Conservation (phyloP, 2,888 invertebrate genomes). For the Serrognathus titanus region DNA sequence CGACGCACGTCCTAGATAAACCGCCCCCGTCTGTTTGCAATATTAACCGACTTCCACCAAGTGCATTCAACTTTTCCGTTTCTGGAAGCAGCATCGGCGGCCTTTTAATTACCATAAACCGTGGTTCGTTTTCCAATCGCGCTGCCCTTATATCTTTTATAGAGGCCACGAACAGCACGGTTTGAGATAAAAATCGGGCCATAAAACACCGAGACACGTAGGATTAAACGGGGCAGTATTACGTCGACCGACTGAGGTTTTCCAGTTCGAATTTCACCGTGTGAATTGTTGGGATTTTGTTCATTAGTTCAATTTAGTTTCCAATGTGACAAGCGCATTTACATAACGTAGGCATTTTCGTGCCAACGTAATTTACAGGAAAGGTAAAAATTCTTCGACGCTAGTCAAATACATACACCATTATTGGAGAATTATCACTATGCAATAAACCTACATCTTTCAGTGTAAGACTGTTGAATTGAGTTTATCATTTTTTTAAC, state of each 20-base stretch:
- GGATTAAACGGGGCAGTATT: slow-evolving; percentile 16
- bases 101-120: slow-evolving; percentile 4
- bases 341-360: background rate
- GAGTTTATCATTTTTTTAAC: background rate
- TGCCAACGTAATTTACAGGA: too few relatives aligned
- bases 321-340: background rate
- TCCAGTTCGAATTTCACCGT: background rate
- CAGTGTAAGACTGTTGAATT: too few relatives aligned
- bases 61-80: background rate
- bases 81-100: background rate
- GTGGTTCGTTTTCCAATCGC: background rate
- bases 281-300: slow-evolving; percentile 1
- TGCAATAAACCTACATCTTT: too few relatives aligned
- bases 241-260: background rate
- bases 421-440: too few relatives aligned
- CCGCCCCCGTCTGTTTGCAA: slow-evolving; percentile 13
- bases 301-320: background rate
- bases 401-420: too few relatives aligned
- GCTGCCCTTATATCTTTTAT: too few relatives aligned
- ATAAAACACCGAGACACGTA: slow-evolving; percentile 29
- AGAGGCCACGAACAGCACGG: slow-evolving; percentile 3
- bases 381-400: too few relatives aligned
- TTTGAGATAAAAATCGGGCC: slow-evolving; percentile 29
- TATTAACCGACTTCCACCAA: slow-evolving; percentile 3
- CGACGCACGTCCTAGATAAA: slow-evolving; percentile 6